These are phyloP conservation scores for Chionodraco myersi DNA, from an alignment of 2,113 vertebrate species.

Conservation along the genomic window DNA sequence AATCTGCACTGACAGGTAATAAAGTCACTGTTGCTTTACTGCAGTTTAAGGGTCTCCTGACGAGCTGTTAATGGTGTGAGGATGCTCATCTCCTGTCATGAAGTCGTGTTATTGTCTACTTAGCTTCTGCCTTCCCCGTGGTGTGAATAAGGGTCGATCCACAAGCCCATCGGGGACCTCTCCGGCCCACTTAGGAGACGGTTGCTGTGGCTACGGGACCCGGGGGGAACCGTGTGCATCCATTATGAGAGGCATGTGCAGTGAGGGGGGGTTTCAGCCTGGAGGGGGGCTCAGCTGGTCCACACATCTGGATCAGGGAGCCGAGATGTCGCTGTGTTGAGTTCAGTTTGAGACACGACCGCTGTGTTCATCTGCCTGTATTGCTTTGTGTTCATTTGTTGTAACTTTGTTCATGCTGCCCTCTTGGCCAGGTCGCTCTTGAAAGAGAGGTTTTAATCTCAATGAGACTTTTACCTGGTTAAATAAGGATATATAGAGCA, in stretches of 20 bases:
- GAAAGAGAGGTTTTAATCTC: too few species aligned
- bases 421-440: too few species aligned
- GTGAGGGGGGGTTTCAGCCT: slow-evolving; percentile 48
- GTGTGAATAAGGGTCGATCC: slow-evolving; percentile 66
- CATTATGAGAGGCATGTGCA: slow-evolving; percentile 71
- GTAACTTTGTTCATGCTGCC: too few species aligned
- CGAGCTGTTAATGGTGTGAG: slow-evolving; percentile 27
- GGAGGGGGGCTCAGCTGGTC: slow-evolving; percentile 25
- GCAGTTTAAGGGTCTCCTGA: slow-evolving; percentile 28
- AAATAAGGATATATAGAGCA: background rate
- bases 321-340: slow-evolving; percentile 1
- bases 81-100: slow-evolving; percentile 21
- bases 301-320: slow-evolving; percentile 66
- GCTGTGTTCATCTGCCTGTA: too few species aligned
- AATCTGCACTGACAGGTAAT: background rate
- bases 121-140: slow-evolving; percentile 11
- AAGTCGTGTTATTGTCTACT: slow-evolving; percentile 24
- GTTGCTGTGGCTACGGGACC: slow-evolving; percentile 74
- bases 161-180: slow-evolving; percentile 44
- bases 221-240: slow-evolving; percentile 58
- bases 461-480: too few species aligned
- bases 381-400: too few species aligned
- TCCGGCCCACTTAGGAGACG: slow-evolving; percentile 60
- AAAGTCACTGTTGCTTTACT: slow-evolving; percentile 10
- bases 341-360: background rate